Evolutionary conservation across 2,888 invertebrate species (phyloP), one percentile per base, ranked within the genome.

Genomic region (Acleris literana): DNA sequence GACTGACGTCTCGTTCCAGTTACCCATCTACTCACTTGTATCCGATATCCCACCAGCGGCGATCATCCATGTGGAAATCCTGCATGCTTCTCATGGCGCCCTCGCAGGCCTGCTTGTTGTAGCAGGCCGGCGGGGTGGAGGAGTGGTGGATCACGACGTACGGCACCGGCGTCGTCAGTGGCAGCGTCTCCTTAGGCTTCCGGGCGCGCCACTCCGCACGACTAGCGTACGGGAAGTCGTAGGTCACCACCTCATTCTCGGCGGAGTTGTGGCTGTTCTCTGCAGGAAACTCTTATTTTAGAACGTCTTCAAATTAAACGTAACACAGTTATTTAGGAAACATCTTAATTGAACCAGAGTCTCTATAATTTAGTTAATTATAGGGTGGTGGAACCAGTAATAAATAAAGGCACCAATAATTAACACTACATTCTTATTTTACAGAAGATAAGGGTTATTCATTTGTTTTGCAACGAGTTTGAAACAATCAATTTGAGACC

Each of bases 91-190:
- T 87, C 95, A 95, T 94, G 2, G 94, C 94, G n/a, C 76, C 70
- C 52, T 83, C 79, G 77, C 95, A 96, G 5, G 91, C 88, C 1
- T 84, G 84, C 3, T 83, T 81, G 1, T 83, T 90, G 64, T 84
- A 83, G 76, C 95, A 96, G 9, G 94, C 95, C 1, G 83, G 78
- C 0, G 95, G 95, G 43, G 77, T 85, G 77, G 94, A 94, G 0
- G 95, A 94, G 83, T 96, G 96, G 81, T 96, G 96, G 69, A 96
- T 95, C 61, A 96, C 94, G 52, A 96, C 95, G 77, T 91, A 95
- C 0, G 95, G 94, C 1, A 95, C 94, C 0, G 95, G 95, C 6
- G 90, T 93, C 3, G 72, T 18, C 71, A 95, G 93, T 2, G 86
- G 80, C 46, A 85, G 83, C 25, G 84, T 85, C 22, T 84, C 69